Base-by-base conservation (phyloP, 2,797 vertebrate genomes). In the Erithacus rubecula region DNA sequence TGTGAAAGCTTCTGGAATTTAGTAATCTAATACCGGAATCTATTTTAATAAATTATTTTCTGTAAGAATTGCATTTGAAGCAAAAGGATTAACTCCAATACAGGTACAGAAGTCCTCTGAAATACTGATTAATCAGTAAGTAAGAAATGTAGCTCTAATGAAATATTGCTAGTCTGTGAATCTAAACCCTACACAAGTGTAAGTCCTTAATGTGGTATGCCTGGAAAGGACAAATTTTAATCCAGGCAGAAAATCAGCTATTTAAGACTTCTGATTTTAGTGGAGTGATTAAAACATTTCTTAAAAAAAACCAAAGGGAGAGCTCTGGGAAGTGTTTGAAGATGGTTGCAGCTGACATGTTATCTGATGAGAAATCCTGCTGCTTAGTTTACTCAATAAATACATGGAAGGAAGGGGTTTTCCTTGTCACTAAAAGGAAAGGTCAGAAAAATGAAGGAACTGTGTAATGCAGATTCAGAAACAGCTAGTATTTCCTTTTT, bases 301-400 rank as follows among this genome's bases (percentile, higher is more conserved):
- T 90, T 72, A 55, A 67, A 58, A 43, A 75, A 76, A 52, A 43
- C 10, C 10, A 79, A 60, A 71, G 75, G 29, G 32, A 47, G 69
- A 75, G 12, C 27, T 85, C 56, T 79, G 36, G 29, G 32, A 92
- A 69, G 21, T 76, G 29, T 58, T 44, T 87, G 78, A 62, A 67
- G 74, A 85, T n/a, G 52, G 29, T 20, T 83, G 39, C 29, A 89
- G 81, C 47, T 84, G 87, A 27, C 69, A 41, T 78, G 60, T 94
- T 49, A 49, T 86, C 88, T 76, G 52, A 84, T 76, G 74, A 93
- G 70, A 82, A 95, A 85, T 90, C 41, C 74, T 82, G 27, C 59
- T 86, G 65, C 56, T 62, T 55, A 41, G 6, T 76, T 93, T 83
- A 32, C 18, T 82, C 60, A 71, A 41, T 55, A 92, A 95, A 94